Evolutionary conservation across 1,140 invertebrate genomes (phyloP), one percentile per base, ranked within the genome.

Genomic region (Agraylea sexmaculata): DNA sequence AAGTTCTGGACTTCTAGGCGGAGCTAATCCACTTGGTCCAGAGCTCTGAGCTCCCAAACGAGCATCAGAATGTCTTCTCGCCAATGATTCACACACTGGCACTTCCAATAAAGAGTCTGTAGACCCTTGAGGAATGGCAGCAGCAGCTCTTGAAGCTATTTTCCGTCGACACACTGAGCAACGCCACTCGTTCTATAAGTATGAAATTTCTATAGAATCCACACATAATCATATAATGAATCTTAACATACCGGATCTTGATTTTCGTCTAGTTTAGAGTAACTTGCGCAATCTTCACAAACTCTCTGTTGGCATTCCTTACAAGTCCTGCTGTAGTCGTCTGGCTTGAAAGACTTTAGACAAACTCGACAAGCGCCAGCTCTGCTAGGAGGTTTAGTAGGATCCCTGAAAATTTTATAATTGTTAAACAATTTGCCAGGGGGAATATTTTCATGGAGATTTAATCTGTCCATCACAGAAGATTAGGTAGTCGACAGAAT

Each of bases 281-380:
- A 91, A 23, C 83, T 87, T 32, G 84, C 84, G 54, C 87, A 91
- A 62, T 91, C 87, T 59, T 91, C 87, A 59, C 87, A 91, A 25
- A 91, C 85, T 49, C 83, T 77, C 53, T 87, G 82, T 53, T 84
- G 77, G 62, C 87, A 91, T 60, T 87, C 85, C 53, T 76, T 79
- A 64, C 87, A 91, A 15, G 78, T 82, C 49, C 82, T 77, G 54
- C 77, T 83, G 53, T 81, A 80, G 56, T 89, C 87, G 33, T 86
- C 82, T 0, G 81, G 79, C 53, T 86, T 84, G 56, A 90, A 80
- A 27, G 80, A 81, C 62, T 89, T 89, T 25, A 87, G 69, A 53
- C 87, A 90, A 2, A 89, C 83, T 36, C 87, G 71, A 56, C 87
- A 90, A 4, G 83, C 77, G 2, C 82, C 82, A 3, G 75, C 75